These are phyloP conservation scores for Phymatocera aterrima DNA, from an alignment of 2,888 invertebrate species.

Conservation along the genomic window DNA sequence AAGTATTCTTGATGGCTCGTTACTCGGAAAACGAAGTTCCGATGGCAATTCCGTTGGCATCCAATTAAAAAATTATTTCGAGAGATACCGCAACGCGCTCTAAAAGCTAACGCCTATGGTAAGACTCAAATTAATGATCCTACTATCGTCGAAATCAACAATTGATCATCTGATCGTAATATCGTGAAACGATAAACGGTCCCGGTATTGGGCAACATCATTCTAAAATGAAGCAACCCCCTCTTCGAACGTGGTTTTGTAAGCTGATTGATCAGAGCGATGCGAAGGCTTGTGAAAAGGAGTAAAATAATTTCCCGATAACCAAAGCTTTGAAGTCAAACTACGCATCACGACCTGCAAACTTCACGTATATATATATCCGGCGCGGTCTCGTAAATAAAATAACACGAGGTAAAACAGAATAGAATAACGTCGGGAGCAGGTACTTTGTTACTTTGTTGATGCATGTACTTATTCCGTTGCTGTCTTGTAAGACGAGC, in stretches of 20 bases:
- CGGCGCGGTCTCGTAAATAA: background rate
- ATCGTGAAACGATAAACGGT: too few relatives aligned
- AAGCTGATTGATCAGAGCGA: background rate
- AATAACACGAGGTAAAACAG: too few relatives aligned
- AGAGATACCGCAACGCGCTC: too few relatives aligned
- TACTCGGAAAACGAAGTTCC: too few relatives aligned
- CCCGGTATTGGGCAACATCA: background rate
- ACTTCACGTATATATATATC: slow-evolving; percentile 16
- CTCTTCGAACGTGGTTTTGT: background rate
- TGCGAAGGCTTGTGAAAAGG: background rate
- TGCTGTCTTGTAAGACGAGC: background rate
- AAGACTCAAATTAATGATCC: too few relatives aligned
- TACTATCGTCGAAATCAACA: too few relatives aligned
- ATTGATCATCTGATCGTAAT: too few relatives aligned
- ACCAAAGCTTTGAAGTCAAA: slow-evolving; percentile 1
- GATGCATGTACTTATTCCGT: slow-evolving; percentile 9
- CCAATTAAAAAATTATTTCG: too few relatives aligned
- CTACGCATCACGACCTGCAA: background rate
- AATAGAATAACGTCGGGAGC: background rate
- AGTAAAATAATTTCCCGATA: background rate
- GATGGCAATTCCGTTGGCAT: too few relatives aligned
- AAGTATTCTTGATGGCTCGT: too few relatives aligned
- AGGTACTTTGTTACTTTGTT: too few relatives aligned
- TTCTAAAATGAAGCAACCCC: background rate
- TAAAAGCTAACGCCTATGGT: too few relatives aligned